These are phyloP conservation scores for Rhingia campestris DNA, from an alignment of 2,888 invertebrate species.

Conservation along the genomic window DNA sequence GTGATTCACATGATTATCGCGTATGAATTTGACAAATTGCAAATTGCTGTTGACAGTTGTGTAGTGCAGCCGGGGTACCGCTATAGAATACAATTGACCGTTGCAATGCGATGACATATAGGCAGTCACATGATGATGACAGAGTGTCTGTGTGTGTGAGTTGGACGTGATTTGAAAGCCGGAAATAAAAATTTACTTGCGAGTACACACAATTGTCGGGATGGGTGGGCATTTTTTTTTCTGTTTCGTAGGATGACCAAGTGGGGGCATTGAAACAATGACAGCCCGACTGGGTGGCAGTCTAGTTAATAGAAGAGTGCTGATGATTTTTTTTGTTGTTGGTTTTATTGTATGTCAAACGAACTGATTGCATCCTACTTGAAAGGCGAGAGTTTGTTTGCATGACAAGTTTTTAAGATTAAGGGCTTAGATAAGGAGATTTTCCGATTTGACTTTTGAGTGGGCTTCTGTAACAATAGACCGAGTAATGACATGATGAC, in stretches of 20 bases:
- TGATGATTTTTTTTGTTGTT: background rate
- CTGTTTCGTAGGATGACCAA: background rate
- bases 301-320: slow-evolving; percentile 4
- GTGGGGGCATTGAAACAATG: slow-evolving; percentile 13
- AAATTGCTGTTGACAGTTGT: slow-evolving; percentile 62
- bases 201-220: background rate
- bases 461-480: no score
- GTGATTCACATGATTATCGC: slow-evolving; percentile 68
- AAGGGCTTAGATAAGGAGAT: no score
- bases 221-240: background rate
- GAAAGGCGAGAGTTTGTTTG: no score
- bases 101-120: slow-evolving; percentile 36
- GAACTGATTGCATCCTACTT: background rate
- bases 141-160: background rate
- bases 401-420: no score
- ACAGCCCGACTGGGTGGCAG: slow-evolving; percentile 10
- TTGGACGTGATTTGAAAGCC: slow-evolving; percentile 67
- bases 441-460: no score
- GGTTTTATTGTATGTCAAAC: no score
- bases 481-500: no score
- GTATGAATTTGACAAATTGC: slow-evolving; percentile 72
- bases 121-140: slow-evolving; percentile 14
- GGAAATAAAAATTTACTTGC: slow-evolving; percentile 69
- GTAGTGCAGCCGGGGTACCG: slow-evolving; percentile 15
- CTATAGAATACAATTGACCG: slow-evolving; percentile 19